A percentile compares a stretch with the other conserved stretches of the same genome.
phyloP scores from a whole-genome alignment of 2,888 invertebrate species.

The Neoaliturus tenellus region DNA sequence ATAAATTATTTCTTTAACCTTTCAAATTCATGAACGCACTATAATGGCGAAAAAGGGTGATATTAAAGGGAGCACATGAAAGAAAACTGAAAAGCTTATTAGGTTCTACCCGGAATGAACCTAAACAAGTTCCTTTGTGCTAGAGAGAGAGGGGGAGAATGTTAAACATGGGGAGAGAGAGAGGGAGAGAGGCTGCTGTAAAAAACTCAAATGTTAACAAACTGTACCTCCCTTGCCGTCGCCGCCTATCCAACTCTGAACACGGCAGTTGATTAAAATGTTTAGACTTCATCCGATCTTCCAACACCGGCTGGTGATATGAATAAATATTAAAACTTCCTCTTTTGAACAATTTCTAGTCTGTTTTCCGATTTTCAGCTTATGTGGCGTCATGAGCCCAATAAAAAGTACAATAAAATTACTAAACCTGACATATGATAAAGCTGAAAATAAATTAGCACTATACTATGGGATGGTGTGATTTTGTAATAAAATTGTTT shows the following conservation, averaged over 20 bases:
- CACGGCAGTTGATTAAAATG: background rate
- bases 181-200: background rate
- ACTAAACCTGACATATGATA: too few species aligned
- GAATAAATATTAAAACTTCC: too few species aligned
- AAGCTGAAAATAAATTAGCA: too few species aligned
- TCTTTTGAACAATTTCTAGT: too few species aligned
- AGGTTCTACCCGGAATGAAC: constrained; percentile 40
- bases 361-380: too few species aligned
- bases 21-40: background rate
- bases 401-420: too few species aligned
- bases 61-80: constrained; percentile 27
- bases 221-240: constrained; percentile 1
- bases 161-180: constrained; percentile 35
- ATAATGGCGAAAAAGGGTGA: background rate
- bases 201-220: constrained; percentile 42
- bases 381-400: too few species aligned
- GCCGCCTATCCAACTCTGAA: background rate
- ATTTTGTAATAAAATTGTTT: too few species aligned
- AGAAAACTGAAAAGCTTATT: constrained; percentile 46
- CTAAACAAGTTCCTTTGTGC: constrained; percentile 43
- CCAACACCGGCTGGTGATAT: too few species aligned
- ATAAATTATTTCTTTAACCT: too few species aligned
- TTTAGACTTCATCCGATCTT: background rate
- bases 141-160: constrained; percentile 28
- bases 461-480: too few species aligned